phyloP scores from a whole-genome alignment of 2,113 vertebrate species.

The Corythaeola cristata region DNA sequence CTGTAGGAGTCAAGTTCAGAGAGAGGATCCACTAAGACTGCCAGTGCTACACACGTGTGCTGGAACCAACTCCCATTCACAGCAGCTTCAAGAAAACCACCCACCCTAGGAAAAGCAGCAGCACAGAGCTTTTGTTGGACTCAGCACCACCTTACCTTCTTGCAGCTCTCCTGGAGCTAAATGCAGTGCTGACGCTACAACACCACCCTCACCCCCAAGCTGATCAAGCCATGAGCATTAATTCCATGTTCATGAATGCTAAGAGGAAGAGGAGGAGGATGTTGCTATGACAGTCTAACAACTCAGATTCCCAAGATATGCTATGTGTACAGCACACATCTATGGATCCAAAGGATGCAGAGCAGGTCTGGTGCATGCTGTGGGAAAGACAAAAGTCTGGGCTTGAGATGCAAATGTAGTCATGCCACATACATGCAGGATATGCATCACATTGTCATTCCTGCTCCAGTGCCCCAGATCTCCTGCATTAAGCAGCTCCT shows the following conservation, averaged over 20 bases:
- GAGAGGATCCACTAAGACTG: background rate
- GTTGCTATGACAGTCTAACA: background rate
- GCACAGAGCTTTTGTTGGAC: background rate
- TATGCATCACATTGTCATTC: background rate
- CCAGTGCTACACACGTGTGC: background rate
- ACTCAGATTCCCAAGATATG: background rate
- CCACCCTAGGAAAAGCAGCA: background rate
- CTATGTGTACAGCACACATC: background rate
- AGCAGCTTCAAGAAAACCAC: background rate
- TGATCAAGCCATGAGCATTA: background rate
- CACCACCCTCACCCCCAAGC: background rate
- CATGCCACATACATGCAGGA: background rate
- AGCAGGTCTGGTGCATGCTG: background rate
- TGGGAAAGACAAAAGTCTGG: background rate
- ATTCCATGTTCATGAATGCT: background rate
- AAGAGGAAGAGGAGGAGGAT: constrained; percentile 25
- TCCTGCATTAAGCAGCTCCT: background rate
- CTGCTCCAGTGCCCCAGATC: background rate
- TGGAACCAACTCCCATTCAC: background rate
- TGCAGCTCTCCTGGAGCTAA: background rate
- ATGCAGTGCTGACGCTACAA: background rate
- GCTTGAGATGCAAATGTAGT: background rate
- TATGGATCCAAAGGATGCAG: background rate
- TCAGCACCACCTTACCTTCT: background rate
- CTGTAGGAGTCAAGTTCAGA: background rate